Evolutionary conservation across 2,113 vertebrate genomes (phyloP), one percentile per base, ranked within the genome.

Genomic region (Eira barbara): DNA sequence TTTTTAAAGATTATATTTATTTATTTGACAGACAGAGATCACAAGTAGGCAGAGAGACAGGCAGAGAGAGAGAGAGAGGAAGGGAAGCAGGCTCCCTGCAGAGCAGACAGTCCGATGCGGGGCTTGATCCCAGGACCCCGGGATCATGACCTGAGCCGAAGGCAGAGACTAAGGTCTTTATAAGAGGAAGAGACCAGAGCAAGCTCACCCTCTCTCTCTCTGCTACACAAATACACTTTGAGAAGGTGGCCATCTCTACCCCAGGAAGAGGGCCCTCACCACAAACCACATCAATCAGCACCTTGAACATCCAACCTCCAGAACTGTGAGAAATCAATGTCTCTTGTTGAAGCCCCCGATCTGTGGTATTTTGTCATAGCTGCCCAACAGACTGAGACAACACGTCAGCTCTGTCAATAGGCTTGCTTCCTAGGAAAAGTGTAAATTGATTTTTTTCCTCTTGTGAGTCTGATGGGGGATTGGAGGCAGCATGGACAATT

Each of bases 371-470:
- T 65, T 95, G 57, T 55, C 15, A 27, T n/a, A 29, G 47, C 29
- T n/a, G 6, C 55, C 42, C 2, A 1, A 63, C 29, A 74, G 15
- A 29, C 59, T 52, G 9, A 80, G 86, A 83, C 34, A 82, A 21
- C 69, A 34, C 7, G 1, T 65, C 96, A 71, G 59, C 67, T 80
- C 74, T 29, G 4, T 69, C 84, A 27, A n/a, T 15, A 63, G 83
- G 23, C 21, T 73, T 89, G 74, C 74, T 94, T 95, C 80, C 80
- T 49, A 61, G 61, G 71, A 81, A 95, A 85, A 71, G 63, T 78
- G 20, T 80, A 92, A 92, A 96, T 73, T 87, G 80, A 78, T 65
- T 52, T 80, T 94, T 95, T 79, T 55, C n/a, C 2, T 82, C 34
- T 9, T 36, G 15, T 27, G 55, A 52, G 65, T 74, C 47, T 47